A percentile compares a stretch with the other conserved stretches of the same genome.
Conservation (phyloP, 1,140 invertebrate species). For the Mya arenaria region DNA sequence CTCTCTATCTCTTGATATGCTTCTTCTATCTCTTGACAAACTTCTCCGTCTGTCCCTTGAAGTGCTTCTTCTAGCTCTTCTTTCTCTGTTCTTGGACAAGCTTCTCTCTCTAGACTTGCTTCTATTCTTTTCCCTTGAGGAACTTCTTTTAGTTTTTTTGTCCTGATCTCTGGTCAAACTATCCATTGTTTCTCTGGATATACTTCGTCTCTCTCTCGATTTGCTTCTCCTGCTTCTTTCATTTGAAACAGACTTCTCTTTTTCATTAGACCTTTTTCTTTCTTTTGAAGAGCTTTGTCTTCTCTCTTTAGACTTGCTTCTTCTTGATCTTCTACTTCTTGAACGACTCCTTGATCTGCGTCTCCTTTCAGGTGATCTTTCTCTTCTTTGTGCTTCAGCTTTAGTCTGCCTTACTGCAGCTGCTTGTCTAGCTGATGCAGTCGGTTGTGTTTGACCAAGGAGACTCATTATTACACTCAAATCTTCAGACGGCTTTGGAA, state of each 20-base stretch:
- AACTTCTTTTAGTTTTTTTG: neutral
- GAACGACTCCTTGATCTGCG: no score
- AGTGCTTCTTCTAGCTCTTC: conserved; percentile 1
- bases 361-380: neutral
- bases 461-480: neutral
- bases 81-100: neutral
- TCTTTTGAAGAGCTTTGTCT: no score
- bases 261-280: no score
- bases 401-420: neutral
- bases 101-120: conserved; percentile 13
- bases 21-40: conserved; percentile 22
- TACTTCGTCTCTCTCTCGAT: conserved; percentile 23
- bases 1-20: conserved; percentile 26
- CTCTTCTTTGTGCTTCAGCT: neutral
- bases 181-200: neutral
- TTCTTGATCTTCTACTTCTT: no score
- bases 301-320: no score
- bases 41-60: conserved; percentile 10
- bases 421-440: no score
- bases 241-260: no score
- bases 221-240: neutral
- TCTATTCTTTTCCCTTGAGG: conserved; percentile 4
- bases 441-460: no score
- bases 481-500: conserved; percentile 3
- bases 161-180: neutral